Base-by-base conservation (phyloP, 2,888 invertebrate species). In the Tiphia femorata region DNA sequence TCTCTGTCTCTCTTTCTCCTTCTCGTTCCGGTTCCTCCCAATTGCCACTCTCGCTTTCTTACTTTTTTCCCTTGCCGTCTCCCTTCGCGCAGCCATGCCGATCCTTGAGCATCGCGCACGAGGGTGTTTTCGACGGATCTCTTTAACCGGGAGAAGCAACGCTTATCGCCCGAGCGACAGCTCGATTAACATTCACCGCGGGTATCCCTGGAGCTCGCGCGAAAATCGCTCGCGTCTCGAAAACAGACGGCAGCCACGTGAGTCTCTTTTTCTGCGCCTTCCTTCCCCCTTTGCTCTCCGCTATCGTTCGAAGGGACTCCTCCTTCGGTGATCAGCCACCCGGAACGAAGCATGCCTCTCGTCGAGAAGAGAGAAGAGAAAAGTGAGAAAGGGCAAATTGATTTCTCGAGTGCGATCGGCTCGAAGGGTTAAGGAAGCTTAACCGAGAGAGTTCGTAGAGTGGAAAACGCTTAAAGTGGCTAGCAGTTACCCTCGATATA, bases 151-250 rank as follows among this genome's bases (percentile, higher is more conserved):
- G 44, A 35, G 43, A 29, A 27, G 40, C 53, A 42, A 17, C 30
- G 48, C 53, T 48, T 52, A 59, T 51, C 56, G 57, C 49, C 29
- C 44, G 30, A 69, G 60, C 60, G 76, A 75, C 76, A 76, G 75
- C 72, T 75, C 73, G 73, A 76, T 76, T 76, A 76, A 72, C 67
- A 70, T 62, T 64, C 75, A 62, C 76, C 67, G 67, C 76, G 69
- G 76, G 75, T 73, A 73, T 66, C 67, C 68, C 59, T 54, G 59
- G 17, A 56, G 42, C 58, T 61, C 62, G 17, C 30, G 17, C 42
- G n/a, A 2, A 41, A 41, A 25, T 56, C 44, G 14, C 38, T 17
- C 30, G 30, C 14, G 30, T 25, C 33, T 27, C 48, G 48, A 40
- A 49, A 38, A 23, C 29, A n/a, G 8, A 10, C 21, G n/a, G 20